Conservation (phyloP, 2,888 invertebrate species). For the Spisula solida region DNA sequence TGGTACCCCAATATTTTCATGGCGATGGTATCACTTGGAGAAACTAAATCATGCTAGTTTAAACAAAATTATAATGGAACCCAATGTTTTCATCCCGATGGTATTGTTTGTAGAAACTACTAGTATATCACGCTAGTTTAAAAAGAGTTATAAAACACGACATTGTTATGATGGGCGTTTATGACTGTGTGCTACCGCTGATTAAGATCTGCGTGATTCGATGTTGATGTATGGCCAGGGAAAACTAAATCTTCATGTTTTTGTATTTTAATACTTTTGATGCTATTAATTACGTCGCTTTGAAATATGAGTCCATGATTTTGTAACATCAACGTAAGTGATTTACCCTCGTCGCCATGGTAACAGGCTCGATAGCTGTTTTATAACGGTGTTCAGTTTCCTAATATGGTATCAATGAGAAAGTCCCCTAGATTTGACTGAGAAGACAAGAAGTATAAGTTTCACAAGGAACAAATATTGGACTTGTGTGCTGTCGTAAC, state of each 20-base stretch:
- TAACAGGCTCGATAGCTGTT: not conserved
- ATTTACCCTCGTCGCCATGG: not conserved
- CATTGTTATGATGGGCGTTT: not conserved
- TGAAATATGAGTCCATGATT: not conserved
- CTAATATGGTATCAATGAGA: slow-evolving; percentile 3
- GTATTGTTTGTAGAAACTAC: no score
- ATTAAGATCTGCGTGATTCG: not conserved
- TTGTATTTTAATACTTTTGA: not conserved
- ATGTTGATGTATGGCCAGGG: not conserved
- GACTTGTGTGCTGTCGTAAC: not conserved
- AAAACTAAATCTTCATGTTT: not conserved
- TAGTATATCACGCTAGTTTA: no score
- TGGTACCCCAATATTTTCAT: no score
- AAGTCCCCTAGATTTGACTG: not conserved
- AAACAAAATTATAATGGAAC: no score
- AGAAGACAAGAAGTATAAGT: not conserved
- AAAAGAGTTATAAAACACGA: not conserved
- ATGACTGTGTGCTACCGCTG: not conserved
- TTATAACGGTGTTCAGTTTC: not conserved
- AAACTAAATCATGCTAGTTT: no score
- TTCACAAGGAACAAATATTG: not conserved
- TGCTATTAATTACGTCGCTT: slow-evolving; percentile 10
- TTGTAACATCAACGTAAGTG: slow-evolving; percentile 5
- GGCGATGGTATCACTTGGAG: no score
- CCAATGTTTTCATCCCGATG: no score